Conservation (phyloP, 2,797 vertebrate species). For the Aplochiton taeniatus region DNA sequence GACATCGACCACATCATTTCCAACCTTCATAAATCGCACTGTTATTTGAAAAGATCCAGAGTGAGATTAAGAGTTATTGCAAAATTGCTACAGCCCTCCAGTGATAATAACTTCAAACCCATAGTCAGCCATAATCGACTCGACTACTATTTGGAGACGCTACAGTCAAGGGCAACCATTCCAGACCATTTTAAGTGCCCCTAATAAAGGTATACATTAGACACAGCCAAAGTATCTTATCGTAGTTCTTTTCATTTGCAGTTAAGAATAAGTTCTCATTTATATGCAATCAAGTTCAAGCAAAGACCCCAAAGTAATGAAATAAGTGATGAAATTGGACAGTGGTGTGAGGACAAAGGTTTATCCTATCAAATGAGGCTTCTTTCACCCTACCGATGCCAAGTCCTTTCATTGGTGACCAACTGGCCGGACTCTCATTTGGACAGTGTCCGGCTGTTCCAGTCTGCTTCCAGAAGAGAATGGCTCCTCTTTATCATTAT, state of each 20-base stretch:
- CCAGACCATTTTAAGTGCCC: no score
- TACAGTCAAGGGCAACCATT: no score
- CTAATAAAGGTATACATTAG: no score
- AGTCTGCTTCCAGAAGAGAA: neutral
- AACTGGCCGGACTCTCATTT: slow-evolving; percentile 6
- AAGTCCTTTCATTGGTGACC: slow-evolving; percentile 9
- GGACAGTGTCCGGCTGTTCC: neutral
- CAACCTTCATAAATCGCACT: neutral
- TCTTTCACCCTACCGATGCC: neutral
- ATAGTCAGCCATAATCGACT: neutral
- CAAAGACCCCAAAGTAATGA: no score
- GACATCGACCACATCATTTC: neutral
- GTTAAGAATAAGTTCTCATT: no score
- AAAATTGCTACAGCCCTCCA: neutral
- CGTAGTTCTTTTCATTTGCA: no score
- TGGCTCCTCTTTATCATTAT: neutral
- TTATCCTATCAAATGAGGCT: no score
- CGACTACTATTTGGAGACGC: neutral
- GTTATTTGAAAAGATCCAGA: neutral
- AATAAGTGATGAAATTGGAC: no score
- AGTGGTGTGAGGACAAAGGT: no score
- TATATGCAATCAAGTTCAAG: no score
- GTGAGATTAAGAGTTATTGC: neutral
- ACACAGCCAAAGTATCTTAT: no score
- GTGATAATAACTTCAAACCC: neutral